A percentile compares a stretch with the other conserved stretches of the same genome.
Conservation (phyloP, 1,140 invertebrate genomes). For the Papilio dardanus region DNA sequence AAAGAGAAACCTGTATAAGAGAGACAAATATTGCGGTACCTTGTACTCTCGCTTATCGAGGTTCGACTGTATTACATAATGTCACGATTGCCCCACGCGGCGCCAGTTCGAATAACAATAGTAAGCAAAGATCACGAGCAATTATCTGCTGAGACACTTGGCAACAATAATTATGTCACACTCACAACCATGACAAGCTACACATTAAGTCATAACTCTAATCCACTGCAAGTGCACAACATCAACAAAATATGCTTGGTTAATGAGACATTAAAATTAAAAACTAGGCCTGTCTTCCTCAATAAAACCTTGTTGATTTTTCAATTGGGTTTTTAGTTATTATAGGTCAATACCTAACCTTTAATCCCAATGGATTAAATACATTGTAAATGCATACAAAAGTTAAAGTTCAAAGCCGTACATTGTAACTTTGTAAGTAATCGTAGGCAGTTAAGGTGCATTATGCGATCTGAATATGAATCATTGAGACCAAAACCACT, state of each 20-base stretch:
- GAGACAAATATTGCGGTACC: too few relatives aligned
- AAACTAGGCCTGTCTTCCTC: not conserved
- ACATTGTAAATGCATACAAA: not conserved
- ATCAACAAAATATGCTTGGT: not conserved
- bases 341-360: too few relatives aligned
- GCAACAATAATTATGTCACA: slow-evolving; percentile 21
- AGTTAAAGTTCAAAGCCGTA: not conserved
- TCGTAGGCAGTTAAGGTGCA: not conserved
- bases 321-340: not conserved
- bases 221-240: not conserved
- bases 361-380: too few relatives aligned
- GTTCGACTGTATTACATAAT: slow-evolving; percentile 3
- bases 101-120: slow-evolving; percentile 19
- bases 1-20: too few relatives aligned
- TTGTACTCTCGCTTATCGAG: too few relatives aligned
- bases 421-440: not conserved
- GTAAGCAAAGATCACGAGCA: slow-evolving; percentile 18
- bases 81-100: slow-evolving; percentile 32
- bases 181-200: not conserved
- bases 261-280: not conserved
- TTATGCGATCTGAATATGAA: not conserved
- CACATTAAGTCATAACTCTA: not conserved
- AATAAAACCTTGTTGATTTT: too few relatives aligned
- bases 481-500: not conserved
- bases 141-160: not conserved